Percentiles rank a stretch among this genome's conserved stretches.
Conservation (phyloP, 2,888 invertebrate genomes). For the Dynastes grantii region DNA sequence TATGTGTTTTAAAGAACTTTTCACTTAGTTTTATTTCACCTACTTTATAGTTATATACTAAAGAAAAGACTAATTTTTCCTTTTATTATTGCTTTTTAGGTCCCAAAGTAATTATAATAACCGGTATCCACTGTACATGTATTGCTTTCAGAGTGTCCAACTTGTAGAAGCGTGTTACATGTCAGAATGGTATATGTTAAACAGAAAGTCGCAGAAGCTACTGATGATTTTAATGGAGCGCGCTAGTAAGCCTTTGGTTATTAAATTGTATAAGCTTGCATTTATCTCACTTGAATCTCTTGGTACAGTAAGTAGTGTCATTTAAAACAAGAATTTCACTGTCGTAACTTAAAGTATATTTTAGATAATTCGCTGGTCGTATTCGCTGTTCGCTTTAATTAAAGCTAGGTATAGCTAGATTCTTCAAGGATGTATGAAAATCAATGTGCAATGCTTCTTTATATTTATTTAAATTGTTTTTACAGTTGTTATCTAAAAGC, state of each 20-base stretch:
- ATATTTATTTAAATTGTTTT: too few species aligned
- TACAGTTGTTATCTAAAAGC: not conserved
- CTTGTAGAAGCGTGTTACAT: slow-evolving; percentile 28
- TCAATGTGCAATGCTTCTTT: not conserved
- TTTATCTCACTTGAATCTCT: slow-evolving; percentile 19
- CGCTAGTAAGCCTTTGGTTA: slow-evolving; percentile 2
- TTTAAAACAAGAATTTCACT: not conserved
- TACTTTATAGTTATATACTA: too few species aligned
- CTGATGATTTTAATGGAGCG: slow-evolving; percentile 21
- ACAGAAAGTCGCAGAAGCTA: not conserved
- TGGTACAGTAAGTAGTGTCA: not conserved
- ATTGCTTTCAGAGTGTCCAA: slow-evolving; percentile 5
- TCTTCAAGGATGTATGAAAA: not conserved
- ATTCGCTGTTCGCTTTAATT: slow-evolving; percentile 25
- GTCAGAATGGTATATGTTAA: slow-evolving; percentile 38
- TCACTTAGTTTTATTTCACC: too few species aligned
- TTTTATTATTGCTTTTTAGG: too few species aligned
- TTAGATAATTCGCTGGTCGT: slow-evolving; percentile 39
- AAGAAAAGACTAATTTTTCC: too few species aligned
- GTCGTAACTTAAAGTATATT: not conserved
- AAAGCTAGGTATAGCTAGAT: slow-evolving; percentile 19
- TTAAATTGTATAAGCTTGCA: not conserved
- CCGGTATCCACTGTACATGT: too few species aligned
- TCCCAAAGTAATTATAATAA: too few species aligned
- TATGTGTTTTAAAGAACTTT: too few species aligned